Conservation (phyloP, 92 coral and sea anemone genomes). For the Pocillopora meandrina region DNA sequence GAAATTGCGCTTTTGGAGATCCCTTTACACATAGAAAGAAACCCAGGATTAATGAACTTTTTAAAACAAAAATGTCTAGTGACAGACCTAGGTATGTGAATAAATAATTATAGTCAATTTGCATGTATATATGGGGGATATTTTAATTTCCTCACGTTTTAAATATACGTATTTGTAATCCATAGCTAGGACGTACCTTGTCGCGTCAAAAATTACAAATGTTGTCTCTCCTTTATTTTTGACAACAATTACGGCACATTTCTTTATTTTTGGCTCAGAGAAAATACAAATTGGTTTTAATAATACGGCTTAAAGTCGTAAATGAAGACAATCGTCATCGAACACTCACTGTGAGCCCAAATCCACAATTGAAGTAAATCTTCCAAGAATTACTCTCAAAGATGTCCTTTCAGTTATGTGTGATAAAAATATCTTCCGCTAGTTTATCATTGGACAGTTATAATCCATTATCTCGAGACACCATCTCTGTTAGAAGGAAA, state of each 20-base stretch:
- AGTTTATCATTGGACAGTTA: not conserved
- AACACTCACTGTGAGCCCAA: not conserved
- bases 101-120: constrained; percentile 5
- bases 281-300: not conserved
- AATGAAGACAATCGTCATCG: not conserved
- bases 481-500: not conserved
- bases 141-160: not conserved
- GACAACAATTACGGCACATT: not conserved
- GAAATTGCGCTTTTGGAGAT: not conserved
- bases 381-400: too few relatives aligned
- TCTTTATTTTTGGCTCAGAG: not conserved
- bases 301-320: not conserved
- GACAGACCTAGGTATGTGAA: not conserved
- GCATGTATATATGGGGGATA: not conserved
- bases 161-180: not conserved
- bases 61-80: not conserved
- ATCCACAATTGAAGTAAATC: too few relatives aligned
- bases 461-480: not conserved
- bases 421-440: not conserved
- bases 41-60: not conserved
- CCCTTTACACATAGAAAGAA: not conserved
- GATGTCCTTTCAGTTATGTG: not conserved
- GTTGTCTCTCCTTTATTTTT: not conserved
- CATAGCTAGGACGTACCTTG: not conserved
- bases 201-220: not conserved